Evolutionary conservation across 2,888 invertebrate species (phyloP), one percentile per base, ranked within the genome.

Genomic region (Stenodema calcarata): DNA sequence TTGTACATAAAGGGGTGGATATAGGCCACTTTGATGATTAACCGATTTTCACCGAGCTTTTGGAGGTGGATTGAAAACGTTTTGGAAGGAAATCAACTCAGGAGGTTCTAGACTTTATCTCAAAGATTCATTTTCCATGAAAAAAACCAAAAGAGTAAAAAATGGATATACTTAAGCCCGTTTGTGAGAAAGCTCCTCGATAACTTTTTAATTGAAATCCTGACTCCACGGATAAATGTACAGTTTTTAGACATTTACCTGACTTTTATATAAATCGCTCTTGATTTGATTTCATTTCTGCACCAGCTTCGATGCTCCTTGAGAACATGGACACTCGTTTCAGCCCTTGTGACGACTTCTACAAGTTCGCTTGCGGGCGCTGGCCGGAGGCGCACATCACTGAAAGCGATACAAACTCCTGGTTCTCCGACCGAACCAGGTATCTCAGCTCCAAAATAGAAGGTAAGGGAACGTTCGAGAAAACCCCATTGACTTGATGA

Each of bases 311-410:
- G 9, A 94, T 95, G 88, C 96, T 96, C 95, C 92, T 92, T 88
- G 94, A 94, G 86, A 95, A 95, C 89, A 96, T 97, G 95, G 95
- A 97, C 89, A 91, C 91, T 0, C 92, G 92, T 35, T 93, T 93
- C 0, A 94, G 96, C 90, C 97, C 97, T 0, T 97, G 97, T 90
- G 92, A 94, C 3, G 96, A 97, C 90, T 97, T 97, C 90, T 97
- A 96, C 90, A 94, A 95, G 90, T 97, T 94, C 90, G 95, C 97
- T 0, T 97, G 95, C 90, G 97, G 97, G 1, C 96, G 96, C 89
- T 97, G 97, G 97, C 94, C 95, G 42, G 93, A 94, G 83, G 92
- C 94, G 50, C 96, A 97, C 91, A 96, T 97, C 90, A 97, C 97
- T 1, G 94, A 96, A 78, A 97, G 97, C 89, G 95, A 96, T 1